Conservation (phyloP, 2,113 vertebrate species). For the Heterotilapia buettikoferi region DNA sequence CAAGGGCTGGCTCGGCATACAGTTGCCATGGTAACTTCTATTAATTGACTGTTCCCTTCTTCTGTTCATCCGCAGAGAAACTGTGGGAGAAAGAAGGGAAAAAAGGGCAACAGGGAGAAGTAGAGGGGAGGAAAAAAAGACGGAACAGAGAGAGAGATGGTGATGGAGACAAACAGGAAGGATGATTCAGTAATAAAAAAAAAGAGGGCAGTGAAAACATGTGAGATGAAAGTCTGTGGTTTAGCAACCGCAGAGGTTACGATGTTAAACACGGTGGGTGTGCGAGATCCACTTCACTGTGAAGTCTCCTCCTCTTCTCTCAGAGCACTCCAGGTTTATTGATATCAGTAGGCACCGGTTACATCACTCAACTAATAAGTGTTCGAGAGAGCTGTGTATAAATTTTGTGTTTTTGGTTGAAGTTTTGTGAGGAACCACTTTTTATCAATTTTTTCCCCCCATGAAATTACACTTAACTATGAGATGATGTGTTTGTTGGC, state of each 20-base stretch:
- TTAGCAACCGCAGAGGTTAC: background rate
- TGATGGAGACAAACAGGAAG: background rate
- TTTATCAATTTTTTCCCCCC: background rate
- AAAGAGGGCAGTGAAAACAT: background rate
- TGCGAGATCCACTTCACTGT: background rate
- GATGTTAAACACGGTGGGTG: slow-evolving; percentile 8
- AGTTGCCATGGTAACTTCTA: slow-evolving; percentile 55
- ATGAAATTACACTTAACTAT: background rate
- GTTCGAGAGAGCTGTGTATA: background rate
- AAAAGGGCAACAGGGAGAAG: background rate
- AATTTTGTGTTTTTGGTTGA: background rate
- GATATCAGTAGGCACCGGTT: background rate
- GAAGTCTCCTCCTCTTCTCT: background rate
- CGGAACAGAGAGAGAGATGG: background rate
- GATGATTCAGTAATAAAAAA: background rate
- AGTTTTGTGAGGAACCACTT: background rate
- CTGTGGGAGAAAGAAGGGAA: background rate
- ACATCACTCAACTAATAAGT: background rate
- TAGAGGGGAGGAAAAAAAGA: background rate
- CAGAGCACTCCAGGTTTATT: background rate
- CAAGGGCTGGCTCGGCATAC: slow-evolving; percentile 11
- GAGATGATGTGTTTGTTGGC: background rate
- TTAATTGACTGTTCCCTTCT: slow-evolving; percentile 43
- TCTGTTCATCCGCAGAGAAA: background rate
- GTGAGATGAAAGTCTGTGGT: background rate